A percentile compares a stretch with the other conserved stretches of the same genome.
Conservation (phyloP, 2,888 invertebrate genomes). For the Hyppa rectilinea region DNA sequence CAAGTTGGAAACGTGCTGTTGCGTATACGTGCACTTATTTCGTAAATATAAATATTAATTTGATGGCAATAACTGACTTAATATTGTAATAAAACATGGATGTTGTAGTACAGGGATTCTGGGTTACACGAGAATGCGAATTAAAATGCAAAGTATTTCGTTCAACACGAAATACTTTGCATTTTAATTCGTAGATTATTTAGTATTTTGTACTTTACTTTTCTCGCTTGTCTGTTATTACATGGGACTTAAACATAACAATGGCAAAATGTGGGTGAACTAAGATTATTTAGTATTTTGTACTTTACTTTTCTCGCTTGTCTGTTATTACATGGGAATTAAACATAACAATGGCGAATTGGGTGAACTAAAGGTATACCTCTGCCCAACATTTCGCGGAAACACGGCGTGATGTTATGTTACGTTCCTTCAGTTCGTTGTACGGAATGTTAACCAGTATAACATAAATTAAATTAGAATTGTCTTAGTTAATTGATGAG, state of each 20-base stretch:
- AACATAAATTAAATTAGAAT: neutral
- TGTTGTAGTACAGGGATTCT: neutral
- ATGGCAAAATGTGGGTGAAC: too few relatives aligned
- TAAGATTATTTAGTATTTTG: neutral
- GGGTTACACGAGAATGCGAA: neutral
- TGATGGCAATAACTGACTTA: neutral
- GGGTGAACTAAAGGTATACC: too few relatives aligned
- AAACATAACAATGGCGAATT: too few relatives aligned
- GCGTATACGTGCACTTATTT: conserved; percentile 6
- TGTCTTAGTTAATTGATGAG: neutral
- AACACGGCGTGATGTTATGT: too few relatives aligned
- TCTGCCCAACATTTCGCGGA: too few relatives aligned
- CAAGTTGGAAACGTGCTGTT: conserved; percentile 27
- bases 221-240: too few relatives aligned
- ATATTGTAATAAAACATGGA: conserved; percentile 32
- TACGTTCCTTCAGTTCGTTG: too few relatives aligned
- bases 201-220: too few relatives aligned
- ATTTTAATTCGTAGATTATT: neutral
- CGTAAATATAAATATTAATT: conserved; percentile 21
- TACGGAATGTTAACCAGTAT: neutral
- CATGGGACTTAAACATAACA: too few relatives aligned
- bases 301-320: too few relatives aligned
- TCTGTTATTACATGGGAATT: too few relatives aligned
- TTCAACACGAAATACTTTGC: conserved; percentile 7
- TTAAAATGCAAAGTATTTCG: too few relatives aligned